phyloP scores from a whole-genome alignment of 2,113 vertebrate species.

The Gasterosteus nipponicus region DNA sequence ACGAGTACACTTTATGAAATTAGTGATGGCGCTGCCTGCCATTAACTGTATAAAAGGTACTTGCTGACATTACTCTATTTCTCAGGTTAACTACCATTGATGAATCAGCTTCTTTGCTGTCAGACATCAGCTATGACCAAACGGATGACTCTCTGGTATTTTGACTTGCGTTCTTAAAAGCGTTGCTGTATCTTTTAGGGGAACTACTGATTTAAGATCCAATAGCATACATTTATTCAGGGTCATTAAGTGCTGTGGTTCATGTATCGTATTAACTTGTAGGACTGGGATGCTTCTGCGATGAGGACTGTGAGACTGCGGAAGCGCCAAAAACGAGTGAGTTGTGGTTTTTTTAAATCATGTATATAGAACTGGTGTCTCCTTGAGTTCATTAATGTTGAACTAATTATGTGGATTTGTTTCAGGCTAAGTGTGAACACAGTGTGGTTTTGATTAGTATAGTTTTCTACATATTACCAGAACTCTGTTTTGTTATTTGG shows the following conservation, averaged over 20 bases:
- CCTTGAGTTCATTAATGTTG: background rate
- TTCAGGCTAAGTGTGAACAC: background rate
- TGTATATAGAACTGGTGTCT: background rate
- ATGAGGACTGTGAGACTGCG: constrained; percentile 87
- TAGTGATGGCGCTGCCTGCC: background rate
- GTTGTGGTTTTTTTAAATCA: constrained; percentile 25
- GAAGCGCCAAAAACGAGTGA: constrained; percentile 90
- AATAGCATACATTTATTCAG: background rate
- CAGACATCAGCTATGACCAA: constrained; percentile 97
- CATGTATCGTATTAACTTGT: constrained; percentile 1
- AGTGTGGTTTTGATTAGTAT: background rate
- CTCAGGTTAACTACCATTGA: constrained; percentile 90
- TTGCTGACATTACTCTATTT: background rate
- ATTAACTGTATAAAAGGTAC: no score
- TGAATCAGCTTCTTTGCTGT: constrained; percentile 93
- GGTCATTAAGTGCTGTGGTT: background rate
- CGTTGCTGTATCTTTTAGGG: background rate
- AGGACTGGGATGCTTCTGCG: constrained; percentile 93
- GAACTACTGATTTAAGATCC: background rate
- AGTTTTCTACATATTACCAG: background rate
- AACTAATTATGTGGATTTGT: background rate
- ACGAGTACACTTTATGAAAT: background rate
- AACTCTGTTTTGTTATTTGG: background rate
- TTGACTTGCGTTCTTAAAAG: background rate
- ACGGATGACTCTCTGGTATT: constrained; percentile 94